A percentile compares a stretch with the other conserved stretches of the same genome.
Evolutionary conservation across 2,797 vertebrate genomes (phyloP).

Genomic region (Aselliscus stoliczkanus): DNA sequence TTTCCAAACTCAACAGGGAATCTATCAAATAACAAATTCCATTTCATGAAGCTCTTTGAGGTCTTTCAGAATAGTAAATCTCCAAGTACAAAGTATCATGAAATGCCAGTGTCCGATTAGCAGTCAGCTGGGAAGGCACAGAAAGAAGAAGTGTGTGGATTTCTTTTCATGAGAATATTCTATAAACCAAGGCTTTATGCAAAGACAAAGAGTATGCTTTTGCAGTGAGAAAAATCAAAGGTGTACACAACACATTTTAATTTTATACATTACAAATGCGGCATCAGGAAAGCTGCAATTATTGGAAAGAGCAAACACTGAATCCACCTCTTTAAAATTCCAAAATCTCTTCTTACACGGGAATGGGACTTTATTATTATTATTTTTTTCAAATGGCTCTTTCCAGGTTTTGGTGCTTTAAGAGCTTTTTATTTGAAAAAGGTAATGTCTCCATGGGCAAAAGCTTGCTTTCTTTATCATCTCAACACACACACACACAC

Average conservation of each 20-base stretch:
- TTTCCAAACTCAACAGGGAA: conserved; percentile 1
- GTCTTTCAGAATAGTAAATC: conserved; percentile 7
- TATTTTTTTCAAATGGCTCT: neutral
- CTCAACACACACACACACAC: neutral
- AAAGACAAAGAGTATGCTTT: neutral
- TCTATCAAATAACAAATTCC: conserved; percentile 11
- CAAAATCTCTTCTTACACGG: neutral
- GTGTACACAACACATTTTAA: neutral
- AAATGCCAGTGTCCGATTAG: neutral
- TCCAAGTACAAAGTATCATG: neutral
- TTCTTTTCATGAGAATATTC: neutral
- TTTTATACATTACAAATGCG: conserved; percentile 27
- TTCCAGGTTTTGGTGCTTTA: neutral
- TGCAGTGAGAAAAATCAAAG: conserved; percentile 2
- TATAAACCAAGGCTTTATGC: neutral
- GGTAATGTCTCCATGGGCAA: neutral
- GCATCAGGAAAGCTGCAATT: neutral
- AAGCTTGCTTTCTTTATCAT: neutral
- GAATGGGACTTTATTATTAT: neutral
- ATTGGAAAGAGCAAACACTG: neutral
- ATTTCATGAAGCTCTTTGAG: neutral
- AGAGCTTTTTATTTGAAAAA: neutral
- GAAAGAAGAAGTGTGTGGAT: neutral
- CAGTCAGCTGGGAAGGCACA: neutral
- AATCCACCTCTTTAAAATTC: neutral